Evolutionary conservation across 2,888 invertebrate species (phyloP), one percentile per base, ranked within the genome.

Genomic region (Eupsilia transversa): DNA sequence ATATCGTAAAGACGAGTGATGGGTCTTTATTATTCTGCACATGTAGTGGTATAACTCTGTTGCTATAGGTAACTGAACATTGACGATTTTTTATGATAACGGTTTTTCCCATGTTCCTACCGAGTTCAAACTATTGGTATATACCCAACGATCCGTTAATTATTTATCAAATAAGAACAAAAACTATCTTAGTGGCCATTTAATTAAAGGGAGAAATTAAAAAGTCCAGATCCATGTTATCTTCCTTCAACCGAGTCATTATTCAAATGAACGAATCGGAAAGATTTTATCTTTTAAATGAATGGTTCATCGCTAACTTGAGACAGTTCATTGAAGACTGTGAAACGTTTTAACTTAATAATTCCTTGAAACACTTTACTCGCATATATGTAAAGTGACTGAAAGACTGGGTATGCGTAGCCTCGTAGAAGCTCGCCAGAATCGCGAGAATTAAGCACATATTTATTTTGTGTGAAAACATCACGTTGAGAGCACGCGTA

Each of bases 241-340:
- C 80, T 80, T n/a, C 52, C 49, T 67, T 67, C 35, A 67, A 52
- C 30, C 17, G 33, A 56, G 49, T 74, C 56, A 67, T 78, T 80
- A 63, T 27, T 80, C 66, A 74, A 80, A 74, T 33, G 67, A 80
- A 80, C 66, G 35, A 52, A 74, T 57, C 59, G 66, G 43, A 70
- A 59, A 46, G 38, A 71, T 75, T 59, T 57, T 59, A 79, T 80
- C 80, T 61, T 41, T 33, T 6, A 60, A 56, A 71, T 77, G 41
- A 66, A 77, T 66, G 54, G 60, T 41, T 77, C 41, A 1, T 33
- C 38, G 35, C 43, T 27, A 38, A 30, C 33, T 57, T 61, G 35
- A 63, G 71, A 38, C n/a, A 30, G 20, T 33, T 52, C 9, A 35
- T 41, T 61, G 49, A 41, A 66, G 59, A 46, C 27, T 49, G 17